Evolutionary conservation across 2,888 invertebrate genomes (phyloP), one percentile per base, ranked within the genome.

Genomic region (Pandemis corylana): DNA sequence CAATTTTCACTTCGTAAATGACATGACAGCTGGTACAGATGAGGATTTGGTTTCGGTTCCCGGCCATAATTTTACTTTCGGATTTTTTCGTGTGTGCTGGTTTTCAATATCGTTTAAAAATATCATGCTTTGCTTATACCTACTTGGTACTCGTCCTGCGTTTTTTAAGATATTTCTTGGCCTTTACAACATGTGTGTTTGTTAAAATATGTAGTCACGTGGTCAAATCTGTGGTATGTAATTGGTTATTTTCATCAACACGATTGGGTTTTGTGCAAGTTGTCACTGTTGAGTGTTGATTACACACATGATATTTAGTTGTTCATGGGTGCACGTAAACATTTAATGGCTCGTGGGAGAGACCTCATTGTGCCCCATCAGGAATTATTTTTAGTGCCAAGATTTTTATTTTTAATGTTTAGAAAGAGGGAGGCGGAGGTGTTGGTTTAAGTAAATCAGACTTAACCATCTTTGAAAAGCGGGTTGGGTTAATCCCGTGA

Each of bases 271-370:
- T 46, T n/a, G 65, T 46, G 53, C 56, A 65, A 36, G 65, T 69
- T 49, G 59, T 61, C 65, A 61, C 69, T 65, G 73, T 74, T 74
- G 65, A 61, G 64, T 65, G 73, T 74, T 74, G 65, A 70, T 74
- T 66, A 56, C 46, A 66, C 59, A 63, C 44, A 12, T 10, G 4
- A 1, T 20, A 64, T 1, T 10, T n/a, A 36, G 36, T 49, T 73
- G 53, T 56, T 15, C 53, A 56, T 15, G 9, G 20, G 9, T 36
- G 2, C 7, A 63, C 59, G 56, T 68, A 15, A 28, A 69, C 64
- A 69, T 64, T 51, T 69, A 56, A 56, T 28, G 28, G 69, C 69
- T 61, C 28, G 61, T 70, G 69, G 66, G 65, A 65, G 65, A 74
- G 69, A 65, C 64, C 41, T 73, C 61, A 74, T 74, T 61, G 69